Conservation (phyloP, 2,888 invertebrate species). For the Hemaris fuciformis region DNA sequence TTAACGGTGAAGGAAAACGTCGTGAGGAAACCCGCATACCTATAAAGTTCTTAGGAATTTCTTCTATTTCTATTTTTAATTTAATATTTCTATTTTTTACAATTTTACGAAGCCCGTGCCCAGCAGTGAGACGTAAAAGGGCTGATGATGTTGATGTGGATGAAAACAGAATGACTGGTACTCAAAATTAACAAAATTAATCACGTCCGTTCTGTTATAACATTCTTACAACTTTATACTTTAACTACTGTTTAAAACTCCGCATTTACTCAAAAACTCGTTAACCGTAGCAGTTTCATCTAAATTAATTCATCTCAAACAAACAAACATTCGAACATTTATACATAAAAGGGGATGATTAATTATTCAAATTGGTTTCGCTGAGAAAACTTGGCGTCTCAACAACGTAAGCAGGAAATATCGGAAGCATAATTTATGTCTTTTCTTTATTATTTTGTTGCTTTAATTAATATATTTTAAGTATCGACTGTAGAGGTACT, state of each 20-base stretch:
- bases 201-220: too few relatives aligned
- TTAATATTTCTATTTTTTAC: too few relatives aligned
- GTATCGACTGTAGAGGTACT: not conserved
- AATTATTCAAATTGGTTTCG: slow-evolving; percentile 7
- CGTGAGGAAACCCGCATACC: too few relatives aligned
- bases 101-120: too few relatives aligned
- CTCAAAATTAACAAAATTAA: too few relatives aligned
- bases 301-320: not conserved
- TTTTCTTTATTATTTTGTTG: not conserved
- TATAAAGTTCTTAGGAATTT: too few relatives aligned
- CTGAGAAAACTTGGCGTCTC: not conserved
- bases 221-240: not conserved
- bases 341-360: not conserved
- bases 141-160: too few relatives aligned
- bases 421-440: not conserved
- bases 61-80: too few relatives aligned
- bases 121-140: too few relatives aligned
- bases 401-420: not conserved
- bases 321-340: not conserved
- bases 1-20: too few relatives aligned
- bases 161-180: too few relatives aligned
- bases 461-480: not conserved
- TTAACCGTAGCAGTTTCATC: not conserved
- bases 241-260: not conserved
- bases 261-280: not conserved